Evolutionary conservation across 1,140 invertebrate genomes (phyloP).

Genomic region (Drosophila dunni): DNA sequence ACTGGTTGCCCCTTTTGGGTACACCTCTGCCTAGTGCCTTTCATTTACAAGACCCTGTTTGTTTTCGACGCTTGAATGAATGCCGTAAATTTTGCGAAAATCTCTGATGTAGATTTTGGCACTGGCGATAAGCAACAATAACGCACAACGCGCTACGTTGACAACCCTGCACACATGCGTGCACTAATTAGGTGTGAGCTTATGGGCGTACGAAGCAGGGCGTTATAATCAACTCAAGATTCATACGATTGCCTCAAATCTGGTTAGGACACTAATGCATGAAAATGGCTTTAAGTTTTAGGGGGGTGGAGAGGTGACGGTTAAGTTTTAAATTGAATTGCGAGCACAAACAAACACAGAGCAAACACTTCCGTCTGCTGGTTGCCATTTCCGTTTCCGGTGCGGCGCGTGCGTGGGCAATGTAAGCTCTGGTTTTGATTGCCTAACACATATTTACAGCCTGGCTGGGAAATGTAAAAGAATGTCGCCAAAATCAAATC

Average conservation of each 20-base stretch:
- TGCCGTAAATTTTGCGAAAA: slow-evolving; percentile 53
- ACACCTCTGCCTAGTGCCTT: background rate
- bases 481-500: slow-evolving; percentile 16
- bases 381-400: slow-evolving; percentile 62
- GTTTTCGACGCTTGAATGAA: slow-evolving; percentile 27
- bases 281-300: slow-evolving; percentile 39
- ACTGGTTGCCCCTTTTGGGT: background rate
- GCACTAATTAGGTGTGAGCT: slow-evolving; percentile 25
- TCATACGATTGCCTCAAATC: slow-evolving; percentile 37
- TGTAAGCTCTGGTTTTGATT: slow-evolving; percentile 51
- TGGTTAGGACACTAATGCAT: slow-evolving; percentile 25
- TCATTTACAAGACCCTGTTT: background rate
- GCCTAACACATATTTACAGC: slow-evolving; percentile 6
- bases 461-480: slow-evolving; percentile 17
- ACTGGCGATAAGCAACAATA: slow-evolving; percentile 32
- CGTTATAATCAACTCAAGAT: slow-evolving; percentile 43
- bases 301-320: background rate
- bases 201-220: background rate
- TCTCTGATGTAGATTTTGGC: slow-evolving; percentile 51
- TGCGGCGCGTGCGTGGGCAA: slow-evolving; percentile 45
- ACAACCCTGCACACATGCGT: slow-evolving; percentile 31
- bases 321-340: slow-evolving; percentile 50
- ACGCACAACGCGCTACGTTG: slow-evolving; percentile 16
- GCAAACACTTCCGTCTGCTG: slow-evolving; percentile 56
- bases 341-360: slow-evolving; percentile 21